phyloP scores from a whole-genome alignment of 2,113 vertebrate species.

The Procapra przewalskii region DNA sequence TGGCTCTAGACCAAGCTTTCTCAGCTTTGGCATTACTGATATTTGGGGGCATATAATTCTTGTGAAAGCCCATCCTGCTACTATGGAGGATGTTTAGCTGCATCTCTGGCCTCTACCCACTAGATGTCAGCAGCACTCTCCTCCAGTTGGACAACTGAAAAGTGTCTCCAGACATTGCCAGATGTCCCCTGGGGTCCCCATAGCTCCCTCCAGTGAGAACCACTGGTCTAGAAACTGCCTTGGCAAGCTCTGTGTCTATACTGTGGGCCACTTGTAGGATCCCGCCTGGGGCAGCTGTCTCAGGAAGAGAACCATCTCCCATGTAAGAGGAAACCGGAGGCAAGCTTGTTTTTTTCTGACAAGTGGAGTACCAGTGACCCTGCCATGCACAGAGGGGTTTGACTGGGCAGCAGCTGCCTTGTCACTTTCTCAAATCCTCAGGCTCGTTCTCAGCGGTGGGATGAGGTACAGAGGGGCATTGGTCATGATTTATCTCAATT shows the following conservation, averaged over 20 bases:
- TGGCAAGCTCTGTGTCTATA: neutral
- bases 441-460: neutral
- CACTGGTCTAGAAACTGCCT: neutral
- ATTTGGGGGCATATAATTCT: neutral
- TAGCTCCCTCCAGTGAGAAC: neutral
- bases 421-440: neutral
- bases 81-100: neutral
- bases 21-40: neutral
- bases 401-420: neutral
- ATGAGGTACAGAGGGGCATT: neutral
- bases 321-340: neutral
- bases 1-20: neutral
- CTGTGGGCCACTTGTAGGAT: neutral
- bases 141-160: neutral
- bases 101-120: neutral
- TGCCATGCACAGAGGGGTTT: no score
- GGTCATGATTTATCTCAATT: neutral
- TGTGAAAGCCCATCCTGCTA: neutral
- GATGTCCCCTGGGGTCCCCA: neutral
- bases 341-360: neutral
- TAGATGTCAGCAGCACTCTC: constrained; percentile 25
- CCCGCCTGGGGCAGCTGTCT: neutral
- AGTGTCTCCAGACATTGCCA: neutral
- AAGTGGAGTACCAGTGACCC: neutral
- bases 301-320: neutral